Percentiles rank a stretch among this genome's conserved stretches.
phyloP scores from a whole-genome alignment of 1,140 invertebrate species.

The Formica exsecta region DNA sequence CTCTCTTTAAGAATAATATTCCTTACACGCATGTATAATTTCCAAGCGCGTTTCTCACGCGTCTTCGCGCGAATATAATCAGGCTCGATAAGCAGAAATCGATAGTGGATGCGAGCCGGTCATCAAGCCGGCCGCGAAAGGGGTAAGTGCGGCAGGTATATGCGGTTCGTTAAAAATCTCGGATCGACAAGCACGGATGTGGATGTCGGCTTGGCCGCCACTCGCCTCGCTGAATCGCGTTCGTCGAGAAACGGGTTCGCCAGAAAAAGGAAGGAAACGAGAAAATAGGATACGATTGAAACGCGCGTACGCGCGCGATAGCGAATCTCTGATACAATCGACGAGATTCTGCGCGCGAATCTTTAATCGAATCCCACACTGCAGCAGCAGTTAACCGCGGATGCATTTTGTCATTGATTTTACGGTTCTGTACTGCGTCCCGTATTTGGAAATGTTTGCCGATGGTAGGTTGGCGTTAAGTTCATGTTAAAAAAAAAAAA shows the following conservation, averaged over 20 bases:
- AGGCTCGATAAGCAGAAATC: slow-evolving; percentile 56
- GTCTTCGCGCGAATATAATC: slow-evolving; percentile 48
- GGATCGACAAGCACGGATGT: slow-evolving; percentile 31
- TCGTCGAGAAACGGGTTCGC: slow-evolving; percentile 45
- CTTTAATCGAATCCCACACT: slow-evolving; percentile 14
- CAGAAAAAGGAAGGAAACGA: slow-evolving; percentile 12
- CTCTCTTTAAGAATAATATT: background rate
- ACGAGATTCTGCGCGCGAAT: slow-evolving; percentile 19
- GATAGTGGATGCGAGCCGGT: slow-evolving; percentile 48
- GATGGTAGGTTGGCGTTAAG: background rate
- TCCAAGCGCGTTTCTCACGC: slow-evolving; percentile 15
- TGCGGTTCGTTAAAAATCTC: slow-evolving; percentile 42
- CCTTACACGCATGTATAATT: slow-evolving; percentile 10
- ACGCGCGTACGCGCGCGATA: background rate
- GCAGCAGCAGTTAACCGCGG: background rate
- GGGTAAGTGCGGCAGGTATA: slow-evolving; percentile 31
- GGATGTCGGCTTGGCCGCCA: slow-evolving; percentile 3
- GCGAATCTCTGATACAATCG: background rate
- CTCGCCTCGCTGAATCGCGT: slow-evolving; percentile 28
- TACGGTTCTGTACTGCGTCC: background rate
- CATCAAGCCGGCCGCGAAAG: slow-evolving; percentile 44
- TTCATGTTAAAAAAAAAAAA: background rate
- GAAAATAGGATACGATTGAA: slow-evolving; percentile 40
- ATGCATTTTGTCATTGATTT: slow-evolving; percentile 25
- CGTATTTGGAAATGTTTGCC: slow-evolving; percentile 8